Conservation (phyloP, 2,113 vertebrate species). For the Silurus glanis region DNA sequence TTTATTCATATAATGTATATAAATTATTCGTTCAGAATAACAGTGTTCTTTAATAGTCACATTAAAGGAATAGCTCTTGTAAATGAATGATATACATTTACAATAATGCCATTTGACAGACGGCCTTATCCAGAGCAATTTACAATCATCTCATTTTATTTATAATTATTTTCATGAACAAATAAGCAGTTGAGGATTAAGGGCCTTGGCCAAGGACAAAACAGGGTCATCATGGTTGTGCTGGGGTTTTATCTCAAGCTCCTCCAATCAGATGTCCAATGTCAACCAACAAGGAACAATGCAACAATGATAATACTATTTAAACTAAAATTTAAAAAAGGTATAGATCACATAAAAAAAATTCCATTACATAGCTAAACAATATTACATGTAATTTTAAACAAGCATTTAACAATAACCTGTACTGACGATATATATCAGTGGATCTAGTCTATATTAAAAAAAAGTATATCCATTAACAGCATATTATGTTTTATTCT, state of each 20-base stretch:
- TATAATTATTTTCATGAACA: no score
- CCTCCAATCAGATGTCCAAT: no score
- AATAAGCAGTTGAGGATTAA: no score
- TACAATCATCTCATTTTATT: no score
- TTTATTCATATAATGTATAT: not conserved
- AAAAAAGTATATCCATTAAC: not conserved
- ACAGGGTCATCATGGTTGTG: no score
- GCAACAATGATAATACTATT: no score
- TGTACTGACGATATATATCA: not conserved
- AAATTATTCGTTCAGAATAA: not conserved
- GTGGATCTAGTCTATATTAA: not conserved
- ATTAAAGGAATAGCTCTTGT: not conserved
- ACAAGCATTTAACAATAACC: not conserved
- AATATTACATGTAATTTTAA: not conserved
- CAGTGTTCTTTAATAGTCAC: not conserved
- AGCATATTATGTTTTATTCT: not conserved
- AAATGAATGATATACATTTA: not conserved
- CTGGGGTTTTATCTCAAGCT: no score
- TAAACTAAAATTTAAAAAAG: no score
- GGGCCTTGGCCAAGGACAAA: no score
- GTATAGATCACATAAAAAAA: not conserved
- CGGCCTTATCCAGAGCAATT: no score
- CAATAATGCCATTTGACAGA: no score
- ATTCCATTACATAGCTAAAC: not conserved
- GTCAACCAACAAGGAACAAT: no score